These are phyloP conservation scores for Ophonus ardosiacus DNA, from an alignment of 2,888 invertebrate species.

Conservation along the genomic window DNA sequence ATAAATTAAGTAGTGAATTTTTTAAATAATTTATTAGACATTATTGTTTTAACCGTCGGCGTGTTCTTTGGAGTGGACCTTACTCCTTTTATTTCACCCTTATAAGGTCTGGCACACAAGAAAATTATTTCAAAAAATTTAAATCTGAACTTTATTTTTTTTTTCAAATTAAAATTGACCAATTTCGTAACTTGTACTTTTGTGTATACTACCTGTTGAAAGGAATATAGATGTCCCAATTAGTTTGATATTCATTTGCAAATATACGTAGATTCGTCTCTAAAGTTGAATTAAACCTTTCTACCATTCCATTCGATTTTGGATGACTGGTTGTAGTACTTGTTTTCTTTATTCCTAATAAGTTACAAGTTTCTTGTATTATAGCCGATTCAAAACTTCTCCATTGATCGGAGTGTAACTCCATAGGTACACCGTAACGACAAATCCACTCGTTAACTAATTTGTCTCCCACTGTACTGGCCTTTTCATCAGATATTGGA, in stretches of 20 bases:
- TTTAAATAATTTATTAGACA: no score
- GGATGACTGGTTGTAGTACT: not conserved
- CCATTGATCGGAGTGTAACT: constrained; percentile 59
- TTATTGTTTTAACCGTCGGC: no score
- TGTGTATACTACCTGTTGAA: no score
- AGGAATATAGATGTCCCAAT: constrained; percentile 53
- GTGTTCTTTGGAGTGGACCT: no score
- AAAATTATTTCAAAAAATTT: no score
- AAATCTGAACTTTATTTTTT: no score
- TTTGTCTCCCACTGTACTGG: not conserved
- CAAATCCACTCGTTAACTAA: constrained; percentile 24
- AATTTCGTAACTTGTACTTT: no score
- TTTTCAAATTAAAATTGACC: no score
- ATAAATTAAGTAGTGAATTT: no score
- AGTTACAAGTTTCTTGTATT: not conserved
- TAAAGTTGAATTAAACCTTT: constrained; percentile 22
- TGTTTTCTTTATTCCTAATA: constrained; percentile 20
- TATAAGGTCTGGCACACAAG: no score
- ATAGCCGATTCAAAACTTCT: constrained; percentile 56
- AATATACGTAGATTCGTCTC: not conserved
- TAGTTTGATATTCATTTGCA: not conserved
- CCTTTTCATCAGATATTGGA: not conserved
- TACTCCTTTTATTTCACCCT: no score
- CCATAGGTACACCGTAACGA: no score
- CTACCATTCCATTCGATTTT: constrained; percentile 60